Percentiles rank a stretch among this genome's conserved stretches.
phyloP scores from a whole-genome alignment of 2,888 invertebrate genomes.

The Adela reaumurella region DNA sequence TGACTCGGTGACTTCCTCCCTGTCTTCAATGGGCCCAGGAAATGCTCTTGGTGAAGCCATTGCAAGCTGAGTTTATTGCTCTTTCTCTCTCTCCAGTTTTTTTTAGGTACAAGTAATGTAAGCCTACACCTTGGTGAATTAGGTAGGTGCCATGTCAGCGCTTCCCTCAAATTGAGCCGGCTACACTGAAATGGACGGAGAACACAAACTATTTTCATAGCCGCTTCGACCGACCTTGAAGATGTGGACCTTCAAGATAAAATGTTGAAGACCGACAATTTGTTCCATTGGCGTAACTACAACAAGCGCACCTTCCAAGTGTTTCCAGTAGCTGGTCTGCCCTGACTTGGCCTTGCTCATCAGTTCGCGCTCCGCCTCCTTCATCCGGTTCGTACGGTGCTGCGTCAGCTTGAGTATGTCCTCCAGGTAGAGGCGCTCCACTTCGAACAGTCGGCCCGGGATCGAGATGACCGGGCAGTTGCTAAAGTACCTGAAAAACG shows the following conservation, averaged over 20 bases:
- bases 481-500: constrained; percentile 65
- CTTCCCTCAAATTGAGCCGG: too few relatives aligned
- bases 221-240: too few relatives aligned
- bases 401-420: constrained; percentile 66
- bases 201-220: too few relatives aligned
- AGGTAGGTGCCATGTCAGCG: too few relatives aligned
- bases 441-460: constrained; percentile 71
- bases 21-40: too few relatives aligned
- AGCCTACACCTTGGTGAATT: too few relatives aligned
- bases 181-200: too few relatives aligned
- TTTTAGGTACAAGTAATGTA: too few relatives aligned
- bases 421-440: constrained; percentile 75
- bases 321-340: constrained; percentile 35
- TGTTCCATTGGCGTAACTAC: neutral
- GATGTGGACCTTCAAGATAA: neutral
- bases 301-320: constrained; percentile 28
- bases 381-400: constrained; percentile 53
- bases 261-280: neutral
- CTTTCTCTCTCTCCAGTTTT: too few relatives aligned
- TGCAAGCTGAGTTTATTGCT: too few relatives aligned
- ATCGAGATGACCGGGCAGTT: constrained; percentile 73
- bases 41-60: too few relatives aligned
- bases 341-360: constrained; percentile 26
- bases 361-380: constrained; percentile 30
- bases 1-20: too few relatives aligned